Base-by-base conservation (phyloP, 1,140 invertebrate genomes). In the Stegodyphus dumicola region DNA sequence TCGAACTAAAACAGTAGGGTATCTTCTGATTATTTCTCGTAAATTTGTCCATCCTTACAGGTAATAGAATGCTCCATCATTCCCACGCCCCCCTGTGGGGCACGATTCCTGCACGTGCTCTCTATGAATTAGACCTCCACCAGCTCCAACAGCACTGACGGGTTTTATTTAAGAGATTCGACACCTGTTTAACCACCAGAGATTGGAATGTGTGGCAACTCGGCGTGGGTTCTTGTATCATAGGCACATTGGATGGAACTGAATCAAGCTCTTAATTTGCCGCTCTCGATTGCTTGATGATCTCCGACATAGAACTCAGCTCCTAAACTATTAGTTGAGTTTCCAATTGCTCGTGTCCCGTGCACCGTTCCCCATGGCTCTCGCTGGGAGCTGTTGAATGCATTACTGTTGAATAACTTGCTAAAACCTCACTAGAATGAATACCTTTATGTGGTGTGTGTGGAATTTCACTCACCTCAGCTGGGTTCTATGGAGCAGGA, bases 31-130 rank as follows among this genome's bases (percentile, higher is more conserved):
- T 81, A 81, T 81, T 81, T 70, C 67, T 81, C 79, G 79, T 81
- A 81, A 81, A 81, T 81, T 81, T 74, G 79, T 81, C 79, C 79
- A 73, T 17, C 67, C 56, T 73, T 70, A 7, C 69, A 18, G 33
- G 79, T 81, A 81, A 81, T 81, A 64, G 79, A 80, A 80, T 71
- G 77, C 33, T 74, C 56, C 79, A 81, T 81, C 79, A 81, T 81
- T 81, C 79, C 56, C 10, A 11, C 4, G 54, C 17, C 54, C 79
- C 54, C 79, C 79, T 18, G 18, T 11, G 10, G 18, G 49, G 48
- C 18, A 17, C 70, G 18, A 73, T 74, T 64, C 69, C 69, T 74
- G 49, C 79, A 73, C 70, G 69, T 81, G 54, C 79, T 73, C 10
- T 13, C 48, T 33, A 81, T 74, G 79, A 70, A 79, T 79, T 65